Evolutionary conservation across 2,113 vertebrate species (phyloP).

Genomic region (Arothron firmamentum): DNA sequence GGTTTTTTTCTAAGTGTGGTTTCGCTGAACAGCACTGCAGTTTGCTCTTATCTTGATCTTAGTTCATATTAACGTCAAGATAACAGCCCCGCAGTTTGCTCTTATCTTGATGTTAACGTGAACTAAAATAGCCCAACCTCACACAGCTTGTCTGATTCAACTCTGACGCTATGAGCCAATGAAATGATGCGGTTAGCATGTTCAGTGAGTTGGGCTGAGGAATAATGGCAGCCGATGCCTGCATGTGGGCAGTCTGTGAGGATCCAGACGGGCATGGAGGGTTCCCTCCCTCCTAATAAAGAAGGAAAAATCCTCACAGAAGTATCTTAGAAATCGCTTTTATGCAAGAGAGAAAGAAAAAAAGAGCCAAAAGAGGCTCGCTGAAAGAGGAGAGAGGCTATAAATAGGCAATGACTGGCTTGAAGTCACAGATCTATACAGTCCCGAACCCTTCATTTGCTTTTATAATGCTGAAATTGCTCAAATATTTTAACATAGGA

Average conservation of each 20-base stretch:
- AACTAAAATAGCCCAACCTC: slow-evolving; percentile 26
- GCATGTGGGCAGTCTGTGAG: slow-evolving; percentile 4
- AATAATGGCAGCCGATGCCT: slow-evolving; percentile 35
- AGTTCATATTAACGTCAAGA: too few species aligned
- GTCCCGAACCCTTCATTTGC: too few species aligned
- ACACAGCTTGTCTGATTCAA: slow-evolving; percentile 4
- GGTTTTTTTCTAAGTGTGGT: too few species aligned
- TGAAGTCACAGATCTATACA: too few species aligned
- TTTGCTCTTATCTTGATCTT: too few species aligned
- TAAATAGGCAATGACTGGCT: too few species aligned
- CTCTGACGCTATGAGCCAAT: slow-evolving; percentile 28
- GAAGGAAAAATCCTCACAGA: slow-evolving; percentile 90
- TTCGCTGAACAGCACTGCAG: too few species aligned
- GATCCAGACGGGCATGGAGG: slow-evolving; percentile 44
- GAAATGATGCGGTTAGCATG: slow-evolving; percentile 23
- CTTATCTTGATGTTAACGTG: too few species aligned
- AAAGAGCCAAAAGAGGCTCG: slow-evolving; percentile 60
- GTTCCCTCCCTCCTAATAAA: slow-evolving; percentile 90
- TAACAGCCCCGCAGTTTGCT: too few species aligned
- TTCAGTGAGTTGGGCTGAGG: slow-evolving; percentile 17
- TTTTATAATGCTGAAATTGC: too few species aligned
- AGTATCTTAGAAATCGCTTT: slow-evolving; percentile 59
- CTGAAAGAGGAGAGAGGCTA: slow-evolving; percentile 3
- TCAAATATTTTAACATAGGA: too few species aligned
- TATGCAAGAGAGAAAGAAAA: slow-evolving; percentile 67